Evolutionary conservation across 1,140 invertebrate species (phyloP).

Genomic region (Bombus sylvicola): DNA sequence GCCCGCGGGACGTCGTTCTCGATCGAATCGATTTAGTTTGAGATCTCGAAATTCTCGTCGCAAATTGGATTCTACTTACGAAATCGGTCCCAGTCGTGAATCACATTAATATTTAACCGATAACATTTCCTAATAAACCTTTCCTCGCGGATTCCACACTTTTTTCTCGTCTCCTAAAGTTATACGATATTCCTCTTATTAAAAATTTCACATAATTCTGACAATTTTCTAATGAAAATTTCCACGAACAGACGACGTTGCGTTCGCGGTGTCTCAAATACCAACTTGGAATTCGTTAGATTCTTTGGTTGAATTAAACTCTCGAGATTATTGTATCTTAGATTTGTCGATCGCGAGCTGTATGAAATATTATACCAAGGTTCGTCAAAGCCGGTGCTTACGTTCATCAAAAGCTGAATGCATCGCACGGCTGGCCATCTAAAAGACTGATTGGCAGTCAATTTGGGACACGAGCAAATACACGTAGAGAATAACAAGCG

Average conservation of each 20-base stretch:
- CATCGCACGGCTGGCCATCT: not conserved
- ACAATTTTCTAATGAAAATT: not conserved
- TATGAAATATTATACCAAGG: slow-evolving; percentile 10
- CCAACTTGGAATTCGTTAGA: not conserved
- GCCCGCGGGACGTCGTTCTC: slow-evolving; percentile 24
- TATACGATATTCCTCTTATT: too few relatives aligned
- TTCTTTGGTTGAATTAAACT: not conserved
- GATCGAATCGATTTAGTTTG: slow-evolving; percentile 36
- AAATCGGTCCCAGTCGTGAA: not conserved
- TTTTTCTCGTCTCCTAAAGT: not conserved
- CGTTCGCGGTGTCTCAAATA: too few relatives aligned
- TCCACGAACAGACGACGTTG: too few relatives aligned
- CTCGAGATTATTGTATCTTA: not conserved
- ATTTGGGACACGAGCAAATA: not conserved
- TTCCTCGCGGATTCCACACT: too few relatives aligned
- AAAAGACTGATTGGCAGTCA: slow-evolving; percentile 32
- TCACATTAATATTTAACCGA: not conserved
- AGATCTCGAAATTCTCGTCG: slow-evolving; percentile 31
- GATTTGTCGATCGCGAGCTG: not conserved
- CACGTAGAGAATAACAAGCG: not conserved
- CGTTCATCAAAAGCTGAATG: not conserved
- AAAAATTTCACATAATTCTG: not conserved
- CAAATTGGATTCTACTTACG: not conserved
- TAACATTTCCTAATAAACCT: not conserved
- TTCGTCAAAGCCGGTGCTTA: not conserved